Evolutionary conservation across 2,888 invertebrate genomes (phyloP).

Genomic region (Camponotus fellah): DNA sequence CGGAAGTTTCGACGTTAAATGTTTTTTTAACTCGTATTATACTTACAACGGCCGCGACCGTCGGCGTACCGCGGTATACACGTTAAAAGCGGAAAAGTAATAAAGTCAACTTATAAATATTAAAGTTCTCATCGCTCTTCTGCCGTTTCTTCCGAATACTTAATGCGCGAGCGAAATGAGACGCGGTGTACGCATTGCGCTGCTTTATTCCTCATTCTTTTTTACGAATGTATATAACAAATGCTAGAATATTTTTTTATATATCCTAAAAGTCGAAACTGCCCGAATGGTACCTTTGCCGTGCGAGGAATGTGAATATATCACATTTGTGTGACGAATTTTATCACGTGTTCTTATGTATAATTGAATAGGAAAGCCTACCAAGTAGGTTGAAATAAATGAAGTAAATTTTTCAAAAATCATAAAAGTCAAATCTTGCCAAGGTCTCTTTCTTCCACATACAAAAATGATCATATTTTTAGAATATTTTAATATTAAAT

Average conservation of each 20-base stretch:
- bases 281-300: not conserved
- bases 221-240: conserved; percentile 24
- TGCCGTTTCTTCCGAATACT: conserved; percentile 53
- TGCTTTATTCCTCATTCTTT: not conserved
- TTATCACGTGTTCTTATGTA: not conserved
- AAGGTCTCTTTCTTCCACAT: not conserved
- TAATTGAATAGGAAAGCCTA: not conserved
- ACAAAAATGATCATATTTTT: not conserved
- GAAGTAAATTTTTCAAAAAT: not conserved
- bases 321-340: not conserved
- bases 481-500: not conserved
- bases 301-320: not conserved
- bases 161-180: conserved; percentile 47
- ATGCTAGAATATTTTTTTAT: conserved; percentile 7
- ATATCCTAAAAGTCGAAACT: not conserved
- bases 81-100: conserved; percentile 55
- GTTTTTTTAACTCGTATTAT: conserved; percentile 54
- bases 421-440: not conserved
- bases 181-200: conserved; percentile 17
- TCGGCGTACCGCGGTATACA: conserved; percentile 27
- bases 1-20: conserved; percentile 54
- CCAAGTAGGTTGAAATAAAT: too few species aligned
- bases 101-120: conserved; percentile 56
- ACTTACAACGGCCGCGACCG: conserved; percentile 39
- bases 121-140: conserved; percentile 44